A percentile compares a stretch with the other conserved stretches of the same genome.
phyloP scores from a whole-genome alignment of 2,113 vertebrate species.

The Oncorhynchus kisutch region DNA sequence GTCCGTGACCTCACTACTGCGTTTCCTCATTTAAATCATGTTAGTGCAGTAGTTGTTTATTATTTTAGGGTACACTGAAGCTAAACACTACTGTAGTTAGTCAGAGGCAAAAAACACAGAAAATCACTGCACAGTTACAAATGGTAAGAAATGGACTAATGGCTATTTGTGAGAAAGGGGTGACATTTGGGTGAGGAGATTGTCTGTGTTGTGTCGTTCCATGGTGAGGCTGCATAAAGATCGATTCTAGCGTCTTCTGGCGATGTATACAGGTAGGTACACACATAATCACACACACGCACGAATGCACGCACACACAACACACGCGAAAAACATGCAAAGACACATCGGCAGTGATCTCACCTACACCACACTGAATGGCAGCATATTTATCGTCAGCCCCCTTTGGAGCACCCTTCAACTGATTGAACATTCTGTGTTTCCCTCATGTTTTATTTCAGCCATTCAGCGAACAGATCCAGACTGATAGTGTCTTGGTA shows the following conservation, averaged over 20 bases:
- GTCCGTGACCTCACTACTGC: too few relatives aligned
- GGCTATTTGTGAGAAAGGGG: too few relatives aligned
- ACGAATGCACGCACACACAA: background rate
- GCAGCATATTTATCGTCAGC: background rate
- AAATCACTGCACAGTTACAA: too few relatives aligned
- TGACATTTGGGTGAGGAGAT: too few relatives aligned
- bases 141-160: too few relatives aligned
- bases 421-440: background rate
- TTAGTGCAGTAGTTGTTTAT: too few relatives aligned
- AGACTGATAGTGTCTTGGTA: background rate
- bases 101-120: too few relatives aligned
- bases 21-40: too few relatives aligned
- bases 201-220: constrained; percentile 1
- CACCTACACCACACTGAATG: background rate
- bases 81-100: too few relatives aligned
- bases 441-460: background rate
- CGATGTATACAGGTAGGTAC: background rate
- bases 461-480: background rate
- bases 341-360: too few relatives aligned
- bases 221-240: background rate
- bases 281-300: background rate
- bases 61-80: too few relatives aligned
- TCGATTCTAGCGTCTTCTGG: background rate
- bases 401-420: background rate
- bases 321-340: too few relatives aligned